Percentiles rank a stretch among this genome's conserved stretches.
Evolutionary conservation across 2,888 invertebrate genomes (phyloP).

Genomic region (Agrochola circellaris): DNA sequence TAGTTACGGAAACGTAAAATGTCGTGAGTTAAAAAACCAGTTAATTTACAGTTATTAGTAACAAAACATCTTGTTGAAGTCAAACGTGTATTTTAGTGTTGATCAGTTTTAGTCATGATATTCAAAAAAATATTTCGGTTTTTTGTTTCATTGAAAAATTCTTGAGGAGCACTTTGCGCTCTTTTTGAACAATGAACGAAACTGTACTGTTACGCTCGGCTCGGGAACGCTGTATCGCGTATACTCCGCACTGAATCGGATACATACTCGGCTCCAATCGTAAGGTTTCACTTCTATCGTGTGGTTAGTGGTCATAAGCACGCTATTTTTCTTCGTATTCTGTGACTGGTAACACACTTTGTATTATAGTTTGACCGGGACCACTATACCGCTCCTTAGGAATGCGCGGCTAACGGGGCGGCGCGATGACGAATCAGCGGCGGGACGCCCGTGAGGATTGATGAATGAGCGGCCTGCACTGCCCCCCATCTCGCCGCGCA

Average conservation of each 20-base stretch:
- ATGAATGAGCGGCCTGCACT: too few relatives aligned
- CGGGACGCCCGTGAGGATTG: too few relatives aligned
- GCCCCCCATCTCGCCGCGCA: too few relatives aligned
- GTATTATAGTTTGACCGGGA: too few relatives aligned
- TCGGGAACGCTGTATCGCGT: neutral
- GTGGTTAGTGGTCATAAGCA: neutral
- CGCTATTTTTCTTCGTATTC: neutral
- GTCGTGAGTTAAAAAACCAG: slow-evolving; percentile 22
- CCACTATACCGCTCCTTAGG: too few relatives aligned
- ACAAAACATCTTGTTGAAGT: slow-evolving; percentile 15
- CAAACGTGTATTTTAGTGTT: slow-evolving; percentile 4
- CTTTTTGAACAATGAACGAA: neutral
- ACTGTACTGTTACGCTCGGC: neutral
- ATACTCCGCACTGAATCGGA: neutral
- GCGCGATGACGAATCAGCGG: too few relatives aligned
- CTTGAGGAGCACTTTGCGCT: too few relatives aligned
- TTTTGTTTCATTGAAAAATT: neutral
- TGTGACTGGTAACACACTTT: neutral
- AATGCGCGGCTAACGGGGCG: too few relatives aligned
- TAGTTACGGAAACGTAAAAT: slow-evolving; percentile 36
- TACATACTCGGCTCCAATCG: neutral
- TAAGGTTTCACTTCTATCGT: neutral
- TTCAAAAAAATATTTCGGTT: neutral
- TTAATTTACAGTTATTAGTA: slow-evolving; percentile 7
- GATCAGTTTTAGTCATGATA: slow-evolving; percentile 4